Conservation (phyloP, 1,140 invertebrate species). For the Archegozetes longisetosus region DNA sequence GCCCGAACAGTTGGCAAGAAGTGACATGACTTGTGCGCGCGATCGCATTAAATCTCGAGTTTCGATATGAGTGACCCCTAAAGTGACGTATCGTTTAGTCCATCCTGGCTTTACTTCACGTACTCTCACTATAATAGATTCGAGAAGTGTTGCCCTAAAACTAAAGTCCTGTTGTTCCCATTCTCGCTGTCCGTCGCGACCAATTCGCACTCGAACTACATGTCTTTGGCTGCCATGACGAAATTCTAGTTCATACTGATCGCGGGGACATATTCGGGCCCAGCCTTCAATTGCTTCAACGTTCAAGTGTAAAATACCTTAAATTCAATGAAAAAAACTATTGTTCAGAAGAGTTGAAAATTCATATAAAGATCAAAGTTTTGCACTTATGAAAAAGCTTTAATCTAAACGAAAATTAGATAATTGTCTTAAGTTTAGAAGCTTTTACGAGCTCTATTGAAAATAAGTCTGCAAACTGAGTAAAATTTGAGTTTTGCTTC, state of each 20-base stretch:
- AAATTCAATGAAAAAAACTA: too few species aligned
- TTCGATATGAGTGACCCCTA: not conserved
- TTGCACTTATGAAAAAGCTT: too few species aligned
- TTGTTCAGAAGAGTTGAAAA: too few species aligned
- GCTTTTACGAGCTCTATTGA: too few species aligned
- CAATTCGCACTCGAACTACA: slow-evolving; percentile 1
- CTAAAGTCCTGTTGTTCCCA: not conserved
- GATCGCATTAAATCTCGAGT: not conserved
- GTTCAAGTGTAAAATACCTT: not conserved
- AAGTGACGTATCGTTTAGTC: not conserved
- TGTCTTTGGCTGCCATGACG: slow-evolving; percentile 5
- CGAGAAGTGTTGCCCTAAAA: not conserved
- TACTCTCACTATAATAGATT: not conserved
- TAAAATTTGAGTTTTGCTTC: too few species aligned
- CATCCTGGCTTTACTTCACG: slow-evolving; percentile 5
- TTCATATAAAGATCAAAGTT: too few species aligned
- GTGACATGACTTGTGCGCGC: not conserved
- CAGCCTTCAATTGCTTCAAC: slow-evolving; percentile 10
- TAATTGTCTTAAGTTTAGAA: too few species aligned
- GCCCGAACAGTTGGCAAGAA: slow-evolving; percentile 8
- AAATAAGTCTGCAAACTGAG: too few species aligned
- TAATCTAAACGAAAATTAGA: too few species aligned
- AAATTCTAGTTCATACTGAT: slow-evolving; percentile 10
- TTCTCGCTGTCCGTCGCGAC: not conserved
- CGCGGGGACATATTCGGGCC: slow-evolving; percentile 8